phyloP scores from a whole-genome alignment of 2,888 invertebrate species.

The Cataglyphis rosenhaueri region DNA sequence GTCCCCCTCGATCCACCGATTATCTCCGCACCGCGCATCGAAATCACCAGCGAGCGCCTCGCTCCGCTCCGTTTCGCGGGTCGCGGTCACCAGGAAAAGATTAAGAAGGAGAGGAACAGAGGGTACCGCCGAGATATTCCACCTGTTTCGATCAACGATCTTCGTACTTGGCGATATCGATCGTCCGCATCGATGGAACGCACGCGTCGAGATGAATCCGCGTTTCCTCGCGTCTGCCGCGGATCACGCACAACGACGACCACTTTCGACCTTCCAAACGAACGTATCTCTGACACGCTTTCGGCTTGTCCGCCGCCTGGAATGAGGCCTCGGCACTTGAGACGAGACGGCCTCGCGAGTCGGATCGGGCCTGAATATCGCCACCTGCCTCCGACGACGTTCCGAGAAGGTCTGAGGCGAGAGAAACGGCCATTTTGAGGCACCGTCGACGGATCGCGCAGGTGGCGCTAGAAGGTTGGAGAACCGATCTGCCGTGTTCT shows the following conservation, averaged over 20 bases:
- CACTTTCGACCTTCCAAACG: constrained; percentile 57
- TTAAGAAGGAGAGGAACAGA: not conserved
- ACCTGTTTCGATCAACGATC: constrained; percentile 23
- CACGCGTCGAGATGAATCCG: constrained; percentile 7
- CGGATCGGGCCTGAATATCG: constrained; percentile 68
- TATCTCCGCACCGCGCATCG: constrained; percentile 64
- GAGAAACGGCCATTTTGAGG: constrained; percentile 78
- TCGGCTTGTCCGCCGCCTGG: constrained; percentile 62
- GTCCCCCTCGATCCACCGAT: constrained; percentile 42
- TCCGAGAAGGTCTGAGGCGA: constrained; percentile 77
- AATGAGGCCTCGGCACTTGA: constrained; percentile 67
- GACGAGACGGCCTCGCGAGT: constrained; percentile 62
- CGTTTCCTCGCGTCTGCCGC: constrained; percentile 1
- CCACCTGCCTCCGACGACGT: constrained; percentile 77
- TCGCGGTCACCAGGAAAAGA: constrained; percentile 19
- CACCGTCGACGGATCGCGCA: constrained; percentile 64
- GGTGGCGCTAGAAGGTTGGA: constrained; percentile 74
- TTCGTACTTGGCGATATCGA: constrained; percentile 12
- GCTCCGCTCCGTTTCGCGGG: constrained; percentile 42
- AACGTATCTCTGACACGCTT: constrained; percentile 64
- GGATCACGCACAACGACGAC: not conserved
- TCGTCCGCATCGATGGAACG: constrained; percentile 8
- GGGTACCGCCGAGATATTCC: not conserved
- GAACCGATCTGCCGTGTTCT: constrained; percentile 59
- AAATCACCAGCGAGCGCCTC: constrained; percentile 65